Conservation (phyloP, 2,113 vertebrate species). For the Pelodiscus sinensis region DNA sequence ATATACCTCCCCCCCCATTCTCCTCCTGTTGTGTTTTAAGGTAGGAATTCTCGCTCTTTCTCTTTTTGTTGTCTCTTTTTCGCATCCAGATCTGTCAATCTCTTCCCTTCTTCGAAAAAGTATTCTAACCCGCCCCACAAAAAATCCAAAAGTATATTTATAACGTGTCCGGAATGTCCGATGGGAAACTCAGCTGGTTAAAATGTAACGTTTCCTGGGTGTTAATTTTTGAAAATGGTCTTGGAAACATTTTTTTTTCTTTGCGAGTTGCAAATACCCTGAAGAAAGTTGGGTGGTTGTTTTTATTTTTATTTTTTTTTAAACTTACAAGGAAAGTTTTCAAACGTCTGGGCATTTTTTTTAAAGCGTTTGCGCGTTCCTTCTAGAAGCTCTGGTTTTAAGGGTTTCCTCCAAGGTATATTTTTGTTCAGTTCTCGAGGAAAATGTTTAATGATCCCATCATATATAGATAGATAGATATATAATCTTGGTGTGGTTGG, state of each 20-base stretch:
- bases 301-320: background rate
- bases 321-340: background rate
- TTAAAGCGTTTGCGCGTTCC: background rate
- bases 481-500: conserved; percentile 59
- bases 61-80: conserved; percentile 69
- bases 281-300: background rate
- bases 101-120: background rate
- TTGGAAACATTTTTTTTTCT: conserved; percentile 24
- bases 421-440: conserved; percentile 44
- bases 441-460: conserved; percentile 54
- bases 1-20: conserved; percentile 25
- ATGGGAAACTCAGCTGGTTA: conserved; percentile 17
- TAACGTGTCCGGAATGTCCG: conserved; percentile 79
- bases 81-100: background rate
- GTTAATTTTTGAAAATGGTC: background rate
- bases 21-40: conserved; percentile 80
- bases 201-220: conserved; percentile 2
- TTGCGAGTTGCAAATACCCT: conserved; percentile 45
- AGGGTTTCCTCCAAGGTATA: conserved; percentile 29
- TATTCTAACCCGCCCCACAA: background rate
- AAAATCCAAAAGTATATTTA: conserved; percentile 80
- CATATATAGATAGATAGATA: conserved; percentile 47
- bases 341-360: background rate
- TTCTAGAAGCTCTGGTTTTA: background rate
- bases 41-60: conserved; percentile 78